Evolutionary conservation across 1,140 invertebrate genomes (phyloP), one percentile per base, ranked within the genome.

Genomic region (Sitophilus oryzae): DNA sequence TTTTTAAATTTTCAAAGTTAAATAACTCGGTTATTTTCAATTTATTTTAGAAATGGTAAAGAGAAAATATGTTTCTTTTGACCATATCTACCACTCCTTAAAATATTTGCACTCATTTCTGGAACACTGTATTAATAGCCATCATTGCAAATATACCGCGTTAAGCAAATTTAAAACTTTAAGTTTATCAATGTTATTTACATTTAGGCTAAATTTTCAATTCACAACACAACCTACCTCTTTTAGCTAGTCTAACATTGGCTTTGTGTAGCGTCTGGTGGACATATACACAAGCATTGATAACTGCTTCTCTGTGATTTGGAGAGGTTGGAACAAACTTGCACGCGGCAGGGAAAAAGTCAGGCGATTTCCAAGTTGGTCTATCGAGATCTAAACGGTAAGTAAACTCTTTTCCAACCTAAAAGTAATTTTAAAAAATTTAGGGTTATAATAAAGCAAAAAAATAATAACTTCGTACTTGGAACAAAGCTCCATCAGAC

Each of bases 271-370:
- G 76, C 0, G 95, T 96, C 75, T 96, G 91, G 73, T 99, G 97
- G 3, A 99, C 93, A 70, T 96, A 98, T 9, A 99, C 96, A 71
- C 93, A 97, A 0, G 94, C 91, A 75, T 99, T 98, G 55, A 98
- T 91, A 9, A 99, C 93, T 18, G 94, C 94, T 68, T 97, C 90
- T 36, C 96, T 81, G 72, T 96, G 91, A 5, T 77, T 80, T 1
- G 91, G 88, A 40, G 83, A 80, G 6, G 83, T 73, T 1, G 88
- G 79, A 16, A 96, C 80, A 40, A 84, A 74, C 4, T 84, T 83
- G 66, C 90, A 93, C 4, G 88, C 85, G 0, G 87, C 79, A 1
- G 93, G 93, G 80, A 96, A 94, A 67, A 86, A 83, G 63, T 92
- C 87, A 8, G 94, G 93, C 44, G 86, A 76, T 45, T 80, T 80